phyloP scores from a whole-genome alignment of 2,113 vertebrate species.

The Lasiurus cinereus region DNA sequence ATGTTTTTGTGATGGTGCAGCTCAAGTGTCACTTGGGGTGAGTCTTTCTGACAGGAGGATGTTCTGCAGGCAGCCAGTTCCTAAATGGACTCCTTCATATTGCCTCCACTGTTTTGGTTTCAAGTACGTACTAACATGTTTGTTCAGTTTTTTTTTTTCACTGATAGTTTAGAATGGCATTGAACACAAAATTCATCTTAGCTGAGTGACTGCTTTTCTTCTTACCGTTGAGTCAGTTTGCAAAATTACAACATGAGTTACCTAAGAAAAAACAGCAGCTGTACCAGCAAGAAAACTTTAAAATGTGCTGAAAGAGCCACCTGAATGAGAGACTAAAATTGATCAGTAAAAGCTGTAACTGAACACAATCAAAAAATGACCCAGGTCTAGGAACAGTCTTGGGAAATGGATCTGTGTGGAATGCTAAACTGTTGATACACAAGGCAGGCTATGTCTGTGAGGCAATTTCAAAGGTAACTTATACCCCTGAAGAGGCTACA shows the following conservation, averaged over 20 bases:
- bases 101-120: background rate
- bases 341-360: background rate
- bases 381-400: constrained; percentile 8
- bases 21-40: background rate
- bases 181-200: constrained; percentile 66
- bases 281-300: constrained; percentile 57
- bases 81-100: background rate
- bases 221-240: constrained; percentile 55
- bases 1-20: background rate
- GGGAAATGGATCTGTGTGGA: constrained; percentile 62
- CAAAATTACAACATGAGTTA: constrained; percentile 74
- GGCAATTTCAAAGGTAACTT: constrained; percentile 60
- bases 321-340: constrained; percentile 42
- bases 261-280: constrained; percentile 63
- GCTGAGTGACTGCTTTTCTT: constrained; percentile 49
- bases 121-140: constrained; percentile 37
- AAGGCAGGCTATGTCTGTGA: constrained; percentile 49
- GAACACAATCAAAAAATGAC: constrained; percentile 68
- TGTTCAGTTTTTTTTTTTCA: constrained; percentile 6
- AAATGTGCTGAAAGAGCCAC: constrained; percentile 40
- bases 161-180: constrained; percentile 45
- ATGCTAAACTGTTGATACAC: constrained; percentile 4
- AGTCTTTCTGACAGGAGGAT: background rate
- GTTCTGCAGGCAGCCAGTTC: constrained; percentile 10
- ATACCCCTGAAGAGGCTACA: background rate